Evolutionary conservation across 2,888 invertebrate species (phyloP).

Genomic region (Noctua fimbriata): DNA sequence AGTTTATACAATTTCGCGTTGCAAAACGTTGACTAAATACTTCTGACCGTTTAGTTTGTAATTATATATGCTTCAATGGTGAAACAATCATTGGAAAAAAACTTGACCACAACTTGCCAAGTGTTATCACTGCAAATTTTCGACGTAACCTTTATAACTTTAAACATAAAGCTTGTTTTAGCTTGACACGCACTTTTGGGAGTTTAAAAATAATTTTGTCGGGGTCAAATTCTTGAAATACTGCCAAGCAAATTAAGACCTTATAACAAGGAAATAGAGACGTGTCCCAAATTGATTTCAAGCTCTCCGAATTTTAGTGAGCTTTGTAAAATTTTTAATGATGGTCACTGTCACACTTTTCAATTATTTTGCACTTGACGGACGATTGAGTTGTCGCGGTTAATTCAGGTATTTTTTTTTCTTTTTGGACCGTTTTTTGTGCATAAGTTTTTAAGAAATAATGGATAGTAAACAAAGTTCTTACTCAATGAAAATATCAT

Average conservation of each 20-base stretch:
- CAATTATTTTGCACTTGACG: slow-evolving; percentile 64
- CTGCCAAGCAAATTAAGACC: slow-evolving; percentile 14
- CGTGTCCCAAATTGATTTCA: slow-evolving; percentile 58
- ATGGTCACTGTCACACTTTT: slow-evolving; percentile 55
- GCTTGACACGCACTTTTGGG: neutral
- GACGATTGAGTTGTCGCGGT: slow-evolving; percentile 63
- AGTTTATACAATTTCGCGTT: slow-evolving; percentile 41
- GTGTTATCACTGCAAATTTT: neutral
- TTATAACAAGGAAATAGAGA: slow-evolving; percentile 37
- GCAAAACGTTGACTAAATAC: slow-evolving; percentile 53
- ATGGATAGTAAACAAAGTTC: neutral
- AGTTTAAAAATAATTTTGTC: neutral
- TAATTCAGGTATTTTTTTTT: slow-evolving; percentile 25
- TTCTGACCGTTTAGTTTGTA: slow-evolving; percentile 45
- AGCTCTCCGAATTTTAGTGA: slow-evolving; percentile 49
- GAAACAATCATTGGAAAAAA: slow-evolving; percentile 60
- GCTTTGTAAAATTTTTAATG: slow-evolving; percentile 57
- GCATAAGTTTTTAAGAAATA: slow-evolving; percentile 9
- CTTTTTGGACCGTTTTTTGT: slow-evolving; percentile 9
- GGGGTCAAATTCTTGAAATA: slow-evolving; percentile 37
- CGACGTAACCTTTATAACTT: neutral
- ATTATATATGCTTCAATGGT: slow-evolving; percentile 54
- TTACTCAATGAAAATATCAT: neutral
- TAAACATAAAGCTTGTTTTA: neutral
- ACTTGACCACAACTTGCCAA: neutral